These are phyloP conservation scores for Drosophila neutralis DNA, from an alignment of 2,888 invertebrate genomes.

Conservation along the genomic window DNA sequence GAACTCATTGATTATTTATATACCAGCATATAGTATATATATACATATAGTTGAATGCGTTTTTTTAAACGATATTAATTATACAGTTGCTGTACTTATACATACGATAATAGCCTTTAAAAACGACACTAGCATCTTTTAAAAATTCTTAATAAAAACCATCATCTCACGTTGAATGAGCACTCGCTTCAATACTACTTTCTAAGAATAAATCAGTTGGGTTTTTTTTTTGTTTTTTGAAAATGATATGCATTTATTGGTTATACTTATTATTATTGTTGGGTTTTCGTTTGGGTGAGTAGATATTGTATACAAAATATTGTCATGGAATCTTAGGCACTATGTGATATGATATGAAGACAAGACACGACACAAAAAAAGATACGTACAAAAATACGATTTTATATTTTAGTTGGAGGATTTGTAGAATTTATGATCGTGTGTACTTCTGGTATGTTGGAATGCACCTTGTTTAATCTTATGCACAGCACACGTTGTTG, in stretches of 20 bases:
- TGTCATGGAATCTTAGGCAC: slow-evolving; percentile 70
- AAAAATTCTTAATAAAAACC: slow-evolving; percentile 74
- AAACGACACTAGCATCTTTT: slow-evolving; percentile 78
- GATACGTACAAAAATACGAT: slow-evolving; percentile 22
- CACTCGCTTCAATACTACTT: neutral
- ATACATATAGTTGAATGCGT: slow-evolving; percentile 66
- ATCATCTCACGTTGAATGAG: slow-evolving; percentile 72
- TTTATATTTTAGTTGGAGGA: slow-evolving; percentile 62
- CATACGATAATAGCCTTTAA: slow-evolving; percentile 68
- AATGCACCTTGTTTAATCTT: slow-evolving; percentile 91
- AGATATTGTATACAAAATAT: slow-evolving; percentile 63
- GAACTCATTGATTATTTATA: slow-evolving; percentile 77
- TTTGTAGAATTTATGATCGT: slow-evolving; percentile 93
- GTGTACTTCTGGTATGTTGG: slow-evolving; percentile 93
- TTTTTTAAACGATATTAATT: slow-evolving; percentile 74
- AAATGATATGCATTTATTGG: slow-evolving; percentile 54
- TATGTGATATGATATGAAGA: slow-evolving; percentile 62
- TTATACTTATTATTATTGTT: slow-evolving; percentile 38
- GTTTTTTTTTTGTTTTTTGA: slow-evolving; percentile 2
- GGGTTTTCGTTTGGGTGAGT: slow-evolving; percentile 32
- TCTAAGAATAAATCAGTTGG: neutral
- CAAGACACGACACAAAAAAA: slow-evolving; percentile 43
- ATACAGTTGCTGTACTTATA: slow-evolving; percentile 75
- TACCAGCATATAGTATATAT: slow-evolving; percentile 53
- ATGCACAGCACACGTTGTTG: slow-evolving; percentile 91